Conservation (phyloP, 1,140 invertebrate species). For the Drosophila yakuba region DNA sequence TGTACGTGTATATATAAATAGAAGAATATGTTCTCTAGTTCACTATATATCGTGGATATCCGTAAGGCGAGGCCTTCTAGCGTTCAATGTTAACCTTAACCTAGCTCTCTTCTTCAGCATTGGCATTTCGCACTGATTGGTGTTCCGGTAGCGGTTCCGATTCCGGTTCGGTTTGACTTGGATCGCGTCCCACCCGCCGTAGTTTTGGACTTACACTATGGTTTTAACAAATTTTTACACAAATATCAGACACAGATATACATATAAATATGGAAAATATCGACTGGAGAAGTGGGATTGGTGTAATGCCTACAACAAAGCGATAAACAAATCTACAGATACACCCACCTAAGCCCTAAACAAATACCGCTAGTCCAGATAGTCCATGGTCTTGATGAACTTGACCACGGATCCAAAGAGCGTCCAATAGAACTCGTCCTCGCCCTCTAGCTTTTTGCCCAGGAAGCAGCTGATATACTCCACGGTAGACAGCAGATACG, state of each 20-base stretch:
- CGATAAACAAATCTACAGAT: slow-evolving; percentile 25
- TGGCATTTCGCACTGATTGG: slow-evolving; percentile 6
- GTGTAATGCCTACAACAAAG: neutral
- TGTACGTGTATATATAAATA: slow-evolving; percentile 37
- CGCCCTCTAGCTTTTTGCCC: slow-evolving; percentile 92
- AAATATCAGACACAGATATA: slow-evolving; percentile 23
- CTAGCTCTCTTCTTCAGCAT: slow-evolving; percentile 37
- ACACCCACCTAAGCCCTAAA: slow-evolving; percentile 11
- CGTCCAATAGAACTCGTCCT: slow-evolving; percentile 99
- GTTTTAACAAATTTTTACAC: slow-evolving; percentile 23
- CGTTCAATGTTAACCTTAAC: slow-evolving; percentile 25
- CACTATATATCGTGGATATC: slow-evolving; percentile 37
- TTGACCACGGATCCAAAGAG: slow-evolving; percentile 98
- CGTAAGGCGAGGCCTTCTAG: slow-evolving; percentile 35
- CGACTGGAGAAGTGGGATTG: neutral
- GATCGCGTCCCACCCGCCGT: slow-evolving; percentile 15
- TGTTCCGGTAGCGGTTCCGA: no score
- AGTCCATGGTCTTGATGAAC: slow-evolving; percentile 98
- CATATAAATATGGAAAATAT: slow-evolving; percentile 25
- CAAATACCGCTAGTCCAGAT: slow-evolving; percentile 60
- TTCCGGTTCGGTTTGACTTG: neutral
- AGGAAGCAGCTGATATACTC: slow-evolving; percentile 98
- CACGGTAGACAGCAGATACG: slow-evolving; percentile 96
- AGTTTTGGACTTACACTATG: slow-evolving; percentile 16
- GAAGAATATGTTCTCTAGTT: slow-evolving; percentile 43